These are phyloP conservation scores for Holcopasites calliopsidis DNA, from an alignment of 1,140 invertebrate species.

Conservation along the genomic window DNA sequence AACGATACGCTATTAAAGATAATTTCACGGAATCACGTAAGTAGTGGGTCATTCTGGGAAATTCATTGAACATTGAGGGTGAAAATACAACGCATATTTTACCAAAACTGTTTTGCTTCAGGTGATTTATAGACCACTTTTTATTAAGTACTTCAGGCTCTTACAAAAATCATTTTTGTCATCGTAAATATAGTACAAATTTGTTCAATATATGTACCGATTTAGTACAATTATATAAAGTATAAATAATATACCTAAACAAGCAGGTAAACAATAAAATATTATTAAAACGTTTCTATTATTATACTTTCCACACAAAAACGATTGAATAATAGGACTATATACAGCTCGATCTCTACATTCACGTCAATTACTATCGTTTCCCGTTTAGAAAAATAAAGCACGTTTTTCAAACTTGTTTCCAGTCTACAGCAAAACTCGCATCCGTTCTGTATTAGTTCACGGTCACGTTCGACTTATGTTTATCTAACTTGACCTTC, in stretches of 20 bases:
- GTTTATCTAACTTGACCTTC: not conserved
- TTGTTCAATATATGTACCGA: not conserved
- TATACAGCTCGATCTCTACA: no score
- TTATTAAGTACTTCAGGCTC: no score
- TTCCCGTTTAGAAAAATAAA: no score
- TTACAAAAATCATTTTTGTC: not conserved
- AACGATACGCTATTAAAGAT: not conserved
- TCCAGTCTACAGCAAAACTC: not conserved
- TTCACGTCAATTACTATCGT: no score
- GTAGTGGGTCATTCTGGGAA: not conserved
- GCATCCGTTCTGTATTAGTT: not conserved
- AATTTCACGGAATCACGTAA: not conserved
- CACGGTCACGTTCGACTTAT: not conserved
- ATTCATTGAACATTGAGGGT: not conserved
- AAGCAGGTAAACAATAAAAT: no score
- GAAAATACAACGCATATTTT: no score
- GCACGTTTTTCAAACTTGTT: not conserved
- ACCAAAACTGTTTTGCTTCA: no score
- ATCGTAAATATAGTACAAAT: not conserved
- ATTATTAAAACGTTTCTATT: no score
- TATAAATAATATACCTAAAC: not conserved
- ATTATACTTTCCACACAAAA: no score
- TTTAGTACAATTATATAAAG: no score
- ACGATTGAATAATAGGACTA: no score
- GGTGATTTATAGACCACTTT: not conserved